Evolutionary conservation across 2,113 vertebrate genomes (phyloP).

Genomic region (Oenanthe melanoleuca): DNA sequence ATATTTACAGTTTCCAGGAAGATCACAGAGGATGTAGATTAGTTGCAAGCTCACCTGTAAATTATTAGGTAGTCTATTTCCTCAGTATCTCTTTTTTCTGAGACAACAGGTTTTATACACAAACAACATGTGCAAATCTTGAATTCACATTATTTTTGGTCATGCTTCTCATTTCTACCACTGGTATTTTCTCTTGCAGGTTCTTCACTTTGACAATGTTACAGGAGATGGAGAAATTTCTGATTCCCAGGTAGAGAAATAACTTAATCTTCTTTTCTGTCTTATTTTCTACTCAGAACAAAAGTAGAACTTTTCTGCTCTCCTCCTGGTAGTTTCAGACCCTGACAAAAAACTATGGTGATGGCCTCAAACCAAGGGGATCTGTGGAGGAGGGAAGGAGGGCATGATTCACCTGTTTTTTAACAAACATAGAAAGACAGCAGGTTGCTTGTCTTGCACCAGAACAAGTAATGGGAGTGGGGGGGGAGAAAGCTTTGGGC

Average conservation of each 20-base stretch:
- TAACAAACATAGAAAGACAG: neutral
- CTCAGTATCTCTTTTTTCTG: neutral
- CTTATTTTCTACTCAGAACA: neutral
- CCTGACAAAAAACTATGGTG: neutral
- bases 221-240: neutral
- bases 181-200: slow-evolving; percentile 24
- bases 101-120: neutral
- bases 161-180: neutral
- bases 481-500: neutral
- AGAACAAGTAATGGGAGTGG: neutral
- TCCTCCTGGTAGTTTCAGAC: neutral
- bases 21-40: neutral
- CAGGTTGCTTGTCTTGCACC: neutral
- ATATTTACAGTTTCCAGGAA: neutral
- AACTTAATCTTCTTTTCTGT: neutral
- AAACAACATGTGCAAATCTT: neutral
- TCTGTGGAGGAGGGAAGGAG: neutral
- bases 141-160: neutral
- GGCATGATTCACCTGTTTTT: neutral
- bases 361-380: neutral
- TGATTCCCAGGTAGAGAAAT: slow-evolving; percentile 36
- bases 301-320: neutral
- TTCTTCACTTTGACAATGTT: slow-evolving; percentile 27
- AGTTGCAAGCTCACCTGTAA: neutral
- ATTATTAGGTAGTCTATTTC: neutral